A percentile compares a stretch with the other conserved stretches of the same genome.
Evolutionary conservation across 2,888 invertebrate species (phyloP).

Genomic region (Ypsolopha scabrella): DNA sequence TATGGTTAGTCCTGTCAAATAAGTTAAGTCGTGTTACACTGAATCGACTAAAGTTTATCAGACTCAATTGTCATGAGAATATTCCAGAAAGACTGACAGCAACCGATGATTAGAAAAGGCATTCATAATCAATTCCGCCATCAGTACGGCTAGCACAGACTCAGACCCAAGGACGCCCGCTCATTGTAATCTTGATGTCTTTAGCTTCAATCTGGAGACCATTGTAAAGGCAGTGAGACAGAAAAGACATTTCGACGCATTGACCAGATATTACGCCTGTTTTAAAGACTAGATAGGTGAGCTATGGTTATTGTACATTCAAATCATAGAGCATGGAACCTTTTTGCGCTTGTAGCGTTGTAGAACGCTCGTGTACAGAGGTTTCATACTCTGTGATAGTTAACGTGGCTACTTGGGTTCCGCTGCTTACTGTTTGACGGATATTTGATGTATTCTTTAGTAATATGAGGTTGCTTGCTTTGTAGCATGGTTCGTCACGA

Average conservation of each 20-base stretch:
- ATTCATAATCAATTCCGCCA: conserved; percentile 27
- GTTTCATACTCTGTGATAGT: background rate
- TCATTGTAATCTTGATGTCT: conserved; percentile 58
- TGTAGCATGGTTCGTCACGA: no score
- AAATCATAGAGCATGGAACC: no score
- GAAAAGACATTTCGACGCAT: conserved; percentile 13
- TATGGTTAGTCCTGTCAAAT: no score
- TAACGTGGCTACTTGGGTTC: conserved; percentile 45
- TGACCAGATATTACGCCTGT: no score
- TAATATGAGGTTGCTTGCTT: conserved; percentile 49
- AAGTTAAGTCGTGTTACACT: conserved; percentile 4
- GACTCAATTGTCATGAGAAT: no score
- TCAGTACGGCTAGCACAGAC: conserved; percentile 37
- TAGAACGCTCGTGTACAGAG: no score
- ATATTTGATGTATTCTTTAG: conserved; percentile 49
- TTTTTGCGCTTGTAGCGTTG: no score
- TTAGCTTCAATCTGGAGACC: conserved; percentile 42
- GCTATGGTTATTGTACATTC: background rate
- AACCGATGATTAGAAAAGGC: conserved; percentile 60
- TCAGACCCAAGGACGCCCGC: conserved; percentile 43
- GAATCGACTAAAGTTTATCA: background rate
- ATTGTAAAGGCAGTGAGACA: conserved; percentile 58
- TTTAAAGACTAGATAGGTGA: background rate
- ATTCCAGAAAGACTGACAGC: conserved; percentile 4
- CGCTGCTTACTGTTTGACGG: conserved; percentile 28